Evolutionary conservation across 2,888 invertebrate genomes (phyloP), one percentile per base, ranked within the genome.

Genomic region (Heliconius charithonia): DNA sequence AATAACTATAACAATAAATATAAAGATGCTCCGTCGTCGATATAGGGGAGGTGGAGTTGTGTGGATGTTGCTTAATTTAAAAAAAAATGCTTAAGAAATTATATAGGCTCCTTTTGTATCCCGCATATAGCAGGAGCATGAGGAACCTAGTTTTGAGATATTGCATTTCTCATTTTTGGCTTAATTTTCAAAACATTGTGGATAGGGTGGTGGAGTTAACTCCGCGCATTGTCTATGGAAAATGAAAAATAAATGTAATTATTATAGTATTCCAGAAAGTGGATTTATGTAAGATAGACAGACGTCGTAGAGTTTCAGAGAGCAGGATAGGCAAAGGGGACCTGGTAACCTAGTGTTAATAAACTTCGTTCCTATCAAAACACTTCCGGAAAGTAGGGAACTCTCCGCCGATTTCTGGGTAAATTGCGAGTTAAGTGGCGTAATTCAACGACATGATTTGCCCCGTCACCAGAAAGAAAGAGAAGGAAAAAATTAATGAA

Each of bases 1-100:
- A 93, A 93, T 93, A 94, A 94, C 93, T 89, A 93, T 93, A 92
- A 93, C 91, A 89, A 92, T 93, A 92, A 92, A 93, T 91, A 92
- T 89, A 89, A 90, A 88, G 90, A 89, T 87, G 86, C 88, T 85
- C 84, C 87, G 87, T 87, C 88, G 87, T 88, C 89, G 87, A 89
- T 89, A 86, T 81, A 80, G 19, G 81, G 77, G 16, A 27, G 72
- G 75, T 19, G 85, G 81, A 25, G 80, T 85, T 83, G 81, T 81
- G 74, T 87, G 87, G 88, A 83, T 77, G 77, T 79, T 83, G 90
- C 90, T 89, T 89, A 87, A 86, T 86, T 82, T 10, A 77, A 67
- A 51, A 25, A 9, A 56, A 10, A 9, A 56, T 56, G 3, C 3
- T n/a, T 22, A 19, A 51, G 19, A 19, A 2, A 19, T 2, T 0